Percentiles rank a stretch among this genome's conserved stretches.
phyloP scores from a whole-genome alignment of 2,888 invertebrate genomes.

The Ecliptopera silaceata region DNA sequence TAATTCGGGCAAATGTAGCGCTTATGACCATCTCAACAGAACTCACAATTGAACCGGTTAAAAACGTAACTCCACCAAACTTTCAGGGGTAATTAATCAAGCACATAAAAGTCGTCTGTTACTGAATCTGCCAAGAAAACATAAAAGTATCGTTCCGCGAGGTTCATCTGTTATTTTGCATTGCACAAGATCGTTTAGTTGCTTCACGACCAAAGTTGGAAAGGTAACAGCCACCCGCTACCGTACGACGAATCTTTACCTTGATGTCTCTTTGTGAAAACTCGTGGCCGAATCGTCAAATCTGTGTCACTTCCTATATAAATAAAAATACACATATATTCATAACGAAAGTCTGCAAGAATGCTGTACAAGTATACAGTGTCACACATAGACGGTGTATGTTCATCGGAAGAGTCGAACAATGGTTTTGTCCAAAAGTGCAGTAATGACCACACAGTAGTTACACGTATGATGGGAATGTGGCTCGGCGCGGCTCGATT shows the following conservation, averaged over 20 bases:
- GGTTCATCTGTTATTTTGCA: slow-evolving; percentile 38
- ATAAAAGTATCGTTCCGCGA: slow-evolving; percentile 28
- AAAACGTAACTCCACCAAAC: slow-evolving; percentile 29
- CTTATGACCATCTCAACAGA: slow-evolving; percentile 36
- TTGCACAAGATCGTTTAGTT: slow-evolving; percentile 25
- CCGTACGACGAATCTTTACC: slow-evolving; percentile 50
- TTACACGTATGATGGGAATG: slow-evolving; percentile 97
- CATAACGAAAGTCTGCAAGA: slow-evolving; percentile 34
- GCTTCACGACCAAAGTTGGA: slow-evolving; percentile 18
- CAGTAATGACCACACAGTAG: slow-evolving; percentile 46
- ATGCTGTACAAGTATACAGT: slow-evolving; percentile 76
- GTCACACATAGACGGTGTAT: slow-evolving; percentile 50
- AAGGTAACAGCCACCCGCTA: slow-evolving; percentile 27
- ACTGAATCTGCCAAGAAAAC: slow-evolving; percentile 21
- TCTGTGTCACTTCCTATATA: slow-evolving; percentile 62
- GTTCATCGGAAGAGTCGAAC: slow-evolving; percentile 39
- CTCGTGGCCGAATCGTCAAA: slow-evolving; percentile 53
- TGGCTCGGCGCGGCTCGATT: slow-evolving; percentile 86
- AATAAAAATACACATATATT: slow-evolving; percentile 47
- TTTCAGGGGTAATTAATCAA: slow-evolving; percentile 31
- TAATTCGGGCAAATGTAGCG: slow-evolving; percentile 38
- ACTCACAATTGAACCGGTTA: slow-evolving; percentile 36
- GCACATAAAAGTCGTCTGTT: slow-evolving; percentile 30
- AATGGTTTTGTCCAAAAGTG: slow-evolving; percentile 6
- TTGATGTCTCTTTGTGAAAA: slow-evolving; percentile 70